phyloP scores from a whole-genome alignment of 2,113 vertebrate genomes.

The Limanda limanda region DNA sequence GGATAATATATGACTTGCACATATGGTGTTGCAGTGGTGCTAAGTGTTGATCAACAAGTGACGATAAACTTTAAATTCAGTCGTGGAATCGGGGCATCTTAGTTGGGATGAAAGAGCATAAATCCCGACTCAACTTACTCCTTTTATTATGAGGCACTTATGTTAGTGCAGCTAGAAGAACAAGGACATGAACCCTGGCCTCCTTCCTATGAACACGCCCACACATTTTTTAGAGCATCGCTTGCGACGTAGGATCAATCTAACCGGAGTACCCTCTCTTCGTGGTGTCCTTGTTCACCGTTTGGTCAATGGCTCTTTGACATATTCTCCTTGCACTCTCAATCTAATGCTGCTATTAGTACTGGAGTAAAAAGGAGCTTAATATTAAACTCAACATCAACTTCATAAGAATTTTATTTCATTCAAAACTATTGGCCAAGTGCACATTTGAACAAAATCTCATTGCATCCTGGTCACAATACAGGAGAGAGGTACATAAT shows the following conservation, averaged over 20 bases:
- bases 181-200: conserved; percentile 9
- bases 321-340: background rate
- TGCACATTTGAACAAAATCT: no score
- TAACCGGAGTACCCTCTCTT: background rate
- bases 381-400: background rate
- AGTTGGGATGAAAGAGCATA: conserved; percentile 18
- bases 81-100: conserved; percentile 1
- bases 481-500: no score
- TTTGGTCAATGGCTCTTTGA: background rate
- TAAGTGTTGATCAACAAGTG: conserved; percentile 13
- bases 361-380: background rate
- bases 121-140: conserved; percentile 21
- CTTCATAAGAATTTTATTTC: no score
- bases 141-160: conserved; percentile 36
- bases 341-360: background rate
- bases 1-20: background rate
- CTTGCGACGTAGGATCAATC: background rate
- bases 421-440: no score
- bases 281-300: background rate
- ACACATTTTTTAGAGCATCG: background rate
- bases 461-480: no score
- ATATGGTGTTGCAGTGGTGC: background rate
- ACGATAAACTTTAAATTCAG: conserved; percentile 14
- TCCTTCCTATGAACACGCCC: background rate
- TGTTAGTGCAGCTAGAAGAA: background rate